These are phyloP conservation scores for Heloderma charlesbogerti DNA, from an alignment of 2,113 vertebrate species.

Conservation along the genomic window DNA sequence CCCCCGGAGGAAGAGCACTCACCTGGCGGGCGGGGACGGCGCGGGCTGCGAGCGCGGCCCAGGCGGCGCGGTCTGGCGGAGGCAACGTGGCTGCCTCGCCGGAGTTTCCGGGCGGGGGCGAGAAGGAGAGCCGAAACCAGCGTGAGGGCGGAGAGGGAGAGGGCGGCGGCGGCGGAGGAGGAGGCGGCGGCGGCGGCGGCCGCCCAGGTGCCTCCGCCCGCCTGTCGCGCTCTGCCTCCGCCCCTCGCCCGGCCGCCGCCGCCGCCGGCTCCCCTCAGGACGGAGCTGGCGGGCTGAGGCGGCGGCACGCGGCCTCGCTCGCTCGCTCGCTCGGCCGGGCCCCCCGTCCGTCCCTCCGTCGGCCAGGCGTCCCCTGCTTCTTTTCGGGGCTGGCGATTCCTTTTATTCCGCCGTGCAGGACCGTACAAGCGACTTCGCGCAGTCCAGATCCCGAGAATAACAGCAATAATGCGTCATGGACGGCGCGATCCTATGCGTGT, in stretches of 20 bases:
- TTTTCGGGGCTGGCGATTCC: too few relatives aligned
- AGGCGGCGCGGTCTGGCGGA: conserved; percentile 29
- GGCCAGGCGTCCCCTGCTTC: too few relatives aligned
- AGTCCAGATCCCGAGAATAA: too few relatives aligned
- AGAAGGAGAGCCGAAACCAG: conserved; percentile 64
- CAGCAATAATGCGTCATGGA: too few relatives aligned
- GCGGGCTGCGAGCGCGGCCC: neutral
- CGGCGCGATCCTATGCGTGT: too few relatives aligned
- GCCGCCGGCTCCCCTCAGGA: neutral
- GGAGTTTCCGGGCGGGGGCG: conserved; percentile 71
- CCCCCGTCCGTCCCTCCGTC: too few relatives aligned
- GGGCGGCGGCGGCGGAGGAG: neutral
- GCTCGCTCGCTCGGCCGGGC: too few relatives aligned
- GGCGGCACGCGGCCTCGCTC: too few relatives aligned
- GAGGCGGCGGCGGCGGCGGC: neutral
- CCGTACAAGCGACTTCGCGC: too few relatives aligned
- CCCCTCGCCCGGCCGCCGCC: neutral
- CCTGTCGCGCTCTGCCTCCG: neutral
- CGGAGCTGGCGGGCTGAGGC: too few relatives aligned
- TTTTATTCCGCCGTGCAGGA: too few relatives aligned
- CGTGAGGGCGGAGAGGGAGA: conserved; percentile 45
- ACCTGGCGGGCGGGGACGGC: neutral
- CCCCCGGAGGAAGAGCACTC: neutral
- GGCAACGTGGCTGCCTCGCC: conserved; percentile 13
- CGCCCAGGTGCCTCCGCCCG: conserved; percentile 49